A percentile compares a stretch with the other conserved stretches of the same genome.
These are phyloP conservation scores for Staurois parvus DNA, from an alignment of 2,797 vertebrate species.

Conservation along the genomic window DNA sequence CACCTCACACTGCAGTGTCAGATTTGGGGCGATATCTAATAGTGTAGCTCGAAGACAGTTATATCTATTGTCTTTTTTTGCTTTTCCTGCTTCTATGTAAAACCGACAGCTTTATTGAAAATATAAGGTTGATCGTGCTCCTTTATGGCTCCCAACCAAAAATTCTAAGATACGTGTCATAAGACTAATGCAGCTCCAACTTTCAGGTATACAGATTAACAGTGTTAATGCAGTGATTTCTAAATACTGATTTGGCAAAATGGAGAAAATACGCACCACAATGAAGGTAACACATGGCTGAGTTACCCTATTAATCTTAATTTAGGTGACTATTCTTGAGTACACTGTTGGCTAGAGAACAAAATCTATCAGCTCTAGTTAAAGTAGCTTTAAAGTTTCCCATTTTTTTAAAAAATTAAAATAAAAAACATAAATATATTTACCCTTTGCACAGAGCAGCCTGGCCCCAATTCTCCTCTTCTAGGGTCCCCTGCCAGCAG, in stretches of 20 bases:
- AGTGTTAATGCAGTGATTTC: neutral
- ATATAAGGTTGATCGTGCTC: neutral
- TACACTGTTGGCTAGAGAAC: too few relatives aligned
- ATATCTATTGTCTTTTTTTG: neutral
- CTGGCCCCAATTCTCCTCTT: too few relatives aligned
- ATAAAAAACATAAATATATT: too few relatives aligned
- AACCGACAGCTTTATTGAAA: neutral
- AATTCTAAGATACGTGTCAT: neutral
- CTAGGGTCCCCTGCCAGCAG: too few relatives aligned
- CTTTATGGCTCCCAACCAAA: neutral
- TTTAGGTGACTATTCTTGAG: neutral
- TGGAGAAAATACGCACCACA: too few relatives aligned
- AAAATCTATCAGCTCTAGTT: too few relatives aligned
- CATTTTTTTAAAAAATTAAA: too few relatives aligned
- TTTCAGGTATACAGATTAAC: too few relatives aligned
- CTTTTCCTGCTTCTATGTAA: neutral
- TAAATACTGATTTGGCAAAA: neutral
- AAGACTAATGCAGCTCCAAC: too few relatives aligned
- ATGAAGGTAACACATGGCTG: neutral
- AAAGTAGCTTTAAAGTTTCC: too few relatives aligned
- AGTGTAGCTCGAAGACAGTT: conserved; percentile 21
- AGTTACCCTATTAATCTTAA: neutral
- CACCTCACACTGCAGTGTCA: conserved; percentile 6
- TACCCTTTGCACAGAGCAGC: too few relatives aligned
- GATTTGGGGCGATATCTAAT: conserved; percentile 9